Base-by-base conservation (phyloP, 1,140 invertebrate species). In the Pseudoatta argentina region DNA sequence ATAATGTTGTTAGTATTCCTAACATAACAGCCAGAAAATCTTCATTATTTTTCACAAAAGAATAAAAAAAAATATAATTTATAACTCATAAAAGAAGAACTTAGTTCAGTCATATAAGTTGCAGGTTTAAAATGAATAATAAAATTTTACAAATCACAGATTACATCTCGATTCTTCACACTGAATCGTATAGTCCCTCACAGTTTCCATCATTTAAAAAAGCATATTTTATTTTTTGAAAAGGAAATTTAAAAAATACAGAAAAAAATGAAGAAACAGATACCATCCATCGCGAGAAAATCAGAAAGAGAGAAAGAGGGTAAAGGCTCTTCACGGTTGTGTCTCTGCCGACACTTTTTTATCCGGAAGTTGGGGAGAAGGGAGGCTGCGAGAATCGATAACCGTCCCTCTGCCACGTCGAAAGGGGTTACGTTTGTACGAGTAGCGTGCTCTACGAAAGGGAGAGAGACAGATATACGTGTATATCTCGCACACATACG, bases 321-420 rank as follows among this genome's bases (percentile, higher is more conserved):
- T 69, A 76, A 77, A 16, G 57, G 30, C 16, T 72, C 79, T 82
- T 57, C 53, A 30, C 55, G 12, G 18, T 61, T 72, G 39, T 86
- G 77, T 75, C 89, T 93, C 90, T 91, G 87, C 89, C 91, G 89
- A 91, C 91, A 90, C 91, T 88, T 91, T 92, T 94, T 92, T 91
- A 92, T 92, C 88, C 92, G 92, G 90, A 94, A 94, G 92, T 92
- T 61, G 86, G 73, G 83, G 85, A 87, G 78, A 86, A 89, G 87
- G 85, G 86, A 86, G 77, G 85, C 82, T 66, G 81, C 48, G 77
- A 85, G 91, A 94, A 94, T 94, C 94, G 94, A 94, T 94, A 94
- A 91, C 89, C 91, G 86, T 92, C 92, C 93, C 92, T 85, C 90
- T 90, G 89, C 87, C 86, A 87, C 81, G 91, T 85, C 88, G 86